Conservation (phyloP, 2,888 invertebrate genomes). For the Drosophila mulleri region DNA sequence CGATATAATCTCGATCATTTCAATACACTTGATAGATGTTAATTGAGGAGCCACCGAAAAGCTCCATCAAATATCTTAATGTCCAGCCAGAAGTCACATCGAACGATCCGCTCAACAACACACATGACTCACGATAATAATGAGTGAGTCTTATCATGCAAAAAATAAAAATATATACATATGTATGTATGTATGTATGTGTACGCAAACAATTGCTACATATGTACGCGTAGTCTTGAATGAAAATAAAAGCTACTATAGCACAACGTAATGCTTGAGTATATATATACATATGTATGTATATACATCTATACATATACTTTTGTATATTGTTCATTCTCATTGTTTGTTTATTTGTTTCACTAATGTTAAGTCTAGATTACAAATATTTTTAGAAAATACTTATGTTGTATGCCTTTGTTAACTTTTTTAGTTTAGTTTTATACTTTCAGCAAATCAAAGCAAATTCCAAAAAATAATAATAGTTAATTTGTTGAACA, state of each 20-base stretch:
- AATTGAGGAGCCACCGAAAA: neutral
- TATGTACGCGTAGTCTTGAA: constrained; percentile 3
- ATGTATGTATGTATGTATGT: neutral
- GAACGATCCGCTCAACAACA: constrained; percentile 22
- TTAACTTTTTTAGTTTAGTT: constrained; percentile 8
- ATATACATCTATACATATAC: neutral
- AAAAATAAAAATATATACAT: constrained; percentile 7
- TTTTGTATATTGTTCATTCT: neutral
- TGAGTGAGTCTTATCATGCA: constrained; percentile 35
- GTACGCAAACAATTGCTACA: neutral
- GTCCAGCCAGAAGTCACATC: constrained; percentile 2
- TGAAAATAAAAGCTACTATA: constrained; percentile 9
- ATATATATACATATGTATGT: neutral
- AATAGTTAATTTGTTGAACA: constrained; percentile 34
- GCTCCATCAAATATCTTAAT: neutral
- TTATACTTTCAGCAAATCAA: constrained; percentile 7
- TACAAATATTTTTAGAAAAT: constrained; percentile 21
- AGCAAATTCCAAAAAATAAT: neutral
- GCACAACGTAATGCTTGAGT: neutral
- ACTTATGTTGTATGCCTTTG: constrained; percentile 23
- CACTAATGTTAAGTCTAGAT: neutral
- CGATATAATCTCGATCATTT: constrained; percentile 5
- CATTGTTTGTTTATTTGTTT: neutral
- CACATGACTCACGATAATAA: constrained; percentile 33
- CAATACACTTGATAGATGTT: constrained; percentile 3